phyloP scores from a whole-genome alignment of 1,140 invertebrate genomes.

The Drosophila ironensis region DNA sequence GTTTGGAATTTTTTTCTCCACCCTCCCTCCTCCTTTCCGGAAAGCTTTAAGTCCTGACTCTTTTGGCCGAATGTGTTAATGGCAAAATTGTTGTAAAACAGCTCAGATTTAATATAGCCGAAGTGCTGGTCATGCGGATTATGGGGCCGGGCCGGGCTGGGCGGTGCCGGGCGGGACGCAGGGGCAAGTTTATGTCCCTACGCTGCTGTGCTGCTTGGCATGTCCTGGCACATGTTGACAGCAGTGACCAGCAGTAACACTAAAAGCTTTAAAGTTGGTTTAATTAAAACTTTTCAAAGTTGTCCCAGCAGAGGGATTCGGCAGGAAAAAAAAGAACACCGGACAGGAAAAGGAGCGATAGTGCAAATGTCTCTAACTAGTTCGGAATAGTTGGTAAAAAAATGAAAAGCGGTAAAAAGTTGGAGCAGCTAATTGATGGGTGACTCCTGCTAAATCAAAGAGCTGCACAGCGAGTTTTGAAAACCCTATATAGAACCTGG shows the following conservation, averaged over 20 bases:
- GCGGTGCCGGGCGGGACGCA: too few species aligned
- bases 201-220: slow-evolving; percentile 6
- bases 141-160: neutral
- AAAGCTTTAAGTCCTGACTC: slow-evolving; percentile 36
- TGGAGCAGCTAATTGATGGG: slow-evolving; percentile 19
- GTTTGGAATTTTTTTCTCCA: slow-evolving; percentile 7
- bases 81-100: slow-evolving; percentile 53
- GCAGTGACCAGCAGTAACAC: slow-evolving; percentile 40
- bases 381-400: neutral
- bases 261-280: slow-evolving; percentile 73
- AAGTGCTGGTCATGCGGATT: neutral
- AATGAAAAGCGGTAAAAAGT: slow-evolving; percentile 1
- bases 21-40: too few species aligned
- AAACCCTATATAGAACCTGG: too few species aligned
- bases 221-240: slow-evolving; percentile 46
- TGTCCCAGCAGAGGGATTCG: slow-evolving; percentile 23
- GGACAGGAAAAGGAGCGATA: neutral
- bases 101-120: slow-evolving; percentile 50
- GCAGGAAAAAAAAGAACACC: too few species aligned
- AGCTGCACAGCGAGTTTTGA: too few species aligned
- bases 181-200: neutral
- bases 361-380: slow-evolving; percentile 14
- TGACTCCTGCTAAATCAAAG: slow-evolving; percentile 4
- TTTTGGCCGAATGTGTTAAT: slow-evolving; percentile 61
- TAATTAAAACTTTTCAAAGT: slow-evolving; percentile 67